Base-by-base conservation (phyloP, 2,888 invertebrate genomes). In the Bugulina stolonifera region DNA sequence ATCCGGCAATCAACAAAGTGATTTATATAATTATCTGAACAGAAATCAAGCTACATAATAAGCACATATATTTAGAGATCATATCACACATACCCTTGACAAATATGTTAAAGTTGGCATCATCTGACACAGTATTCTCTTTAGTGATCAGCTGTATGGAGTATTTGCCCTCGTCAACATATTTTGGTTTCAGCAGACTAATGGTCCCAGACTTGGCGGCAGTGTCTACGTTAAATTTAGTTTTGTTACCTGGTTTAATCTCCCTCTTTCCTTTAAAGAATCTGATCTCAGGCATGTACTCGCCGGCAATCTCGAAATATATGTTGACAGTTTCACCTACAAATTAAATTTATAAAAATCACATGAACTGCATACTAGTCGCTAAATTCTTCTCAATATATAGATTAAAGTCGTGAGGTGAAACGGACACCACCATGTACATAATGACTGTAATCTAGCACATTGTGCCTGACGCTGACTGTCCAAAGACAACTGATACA, bases 151-250 rank as follows among this genome's bases (percentile, higher is more conserved):
- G 90, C 77, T 93, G 91, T 80, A 96, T 88, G 83, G 91, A 93
- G 87, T 96, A 99, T 86, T 92, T 93, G 72, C 94, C 94, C 86
- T 98, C 97, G 90, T 99, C 99, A 81, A 93, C 93, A 69, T 94
- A 93, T 83, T 96, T 94, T 77, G 94, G 90, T 87, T 98, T 98
- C 79, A 29, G n/a, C 35, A 70, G 10, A 18, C 52, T 54, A 5
- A 70, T 94, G 94, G 81, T 94, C 90, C 79, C 96, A 92, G 86
- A 94, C 94, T 35, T 91, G 90, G 80, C 93, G 91, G 77, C 93
- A 94, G 87, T 87, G 75, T 72, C 77, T 74, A 52, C 71, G 29
- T 55, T 52, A 54, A 22, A 69, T 25, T n/a, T 74, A 43, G 43
- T 72, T 35, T 58, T 52, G 35, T 43, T 35, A 54, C n/a, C 69